Conservation (phyloP, 2,797 vertebrate species). For the Hypotaenidia philippensis region DNA sequence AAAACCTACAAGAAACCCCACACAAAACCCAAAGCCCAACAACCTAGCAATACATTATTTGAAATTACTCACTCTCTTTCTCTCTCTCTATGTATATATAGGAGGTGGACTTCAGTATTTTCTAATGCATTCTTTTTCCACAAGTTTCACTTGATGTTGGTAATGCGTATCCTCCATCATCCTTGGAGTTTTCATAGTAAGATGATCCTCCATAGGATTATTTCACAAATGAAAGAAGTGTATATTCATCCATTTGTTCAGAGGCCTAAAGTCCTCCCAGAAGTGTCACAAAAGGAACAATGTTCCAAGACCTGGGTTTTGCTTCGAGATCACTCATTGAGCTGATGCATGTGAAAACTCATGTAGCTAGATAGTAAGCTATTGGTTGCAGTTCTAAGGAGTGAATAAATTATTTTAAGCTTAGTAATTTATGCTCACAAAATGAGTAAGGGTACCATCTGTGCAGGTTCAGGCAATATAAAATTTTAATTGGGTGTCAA, state of each 20-base stretch:
- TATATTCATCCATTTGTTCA: neutral
- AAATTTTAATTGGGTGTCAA: neutral
- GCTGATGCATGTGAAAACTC: neutral
- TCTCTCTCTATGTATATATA: neutral
- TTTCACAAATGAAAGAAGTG: conserved; percentile 12
- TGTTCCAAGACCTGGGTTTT: neutral
- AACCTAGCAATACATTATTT: neutral
- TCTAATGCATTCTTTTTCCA: neutral
- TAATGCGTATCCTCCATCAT: neutral
- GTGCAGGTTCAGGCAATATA: neutral
- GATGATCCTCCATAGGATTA: neutral
- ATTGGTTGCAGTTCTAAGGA: conserved; percentile 5
- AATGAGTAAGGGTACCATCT: conserved; percentile 42
- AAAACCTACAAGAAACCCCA: too few species aligned
- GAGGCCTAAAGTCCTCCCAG: neutral
- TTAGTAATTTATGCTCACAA: conserved; percentile 13
- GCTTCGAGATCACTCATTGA: neutral
- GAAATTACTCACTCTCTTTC: neutral
- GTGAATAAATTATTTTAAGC: conserved; percentile 18
- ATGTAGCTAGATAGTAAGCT: neutral
- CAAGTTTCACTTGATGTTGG: neutral
- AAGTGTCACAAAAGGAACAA: conserved; percentile 2
- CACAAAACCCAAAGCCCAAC: too few species aligned
- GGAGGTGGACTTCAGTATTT: neutral
- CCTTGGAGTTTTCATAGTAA: neutral